These are phyloP conservation scores for Tipula confusa DNA, from an alignment of 2,888 invertebrate genomes.

Conservation along the genomic window DNA sequence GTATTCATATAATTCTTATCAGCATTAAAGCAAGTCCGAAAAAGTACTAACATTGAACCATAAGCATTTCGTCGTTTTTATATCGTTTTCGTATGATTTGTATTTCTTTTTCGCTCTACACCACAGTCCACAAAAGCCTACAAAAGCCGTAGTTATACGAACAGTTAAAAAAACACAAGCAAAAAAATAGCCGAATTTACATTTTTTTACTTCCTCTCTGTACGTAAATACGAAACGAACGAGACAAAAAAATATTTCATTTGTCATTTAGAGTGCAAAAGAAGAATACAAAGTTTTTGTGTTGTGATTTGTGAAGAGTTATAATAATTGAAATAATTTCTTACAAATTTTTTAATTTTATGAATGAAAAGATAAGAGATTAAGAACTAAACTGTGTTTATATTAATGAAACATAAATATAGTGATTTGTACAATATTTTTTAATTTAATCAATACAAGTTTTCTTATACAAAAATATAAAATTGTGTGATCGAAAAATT, in stretches of 20 bases:
- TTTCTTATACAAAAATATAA: neutral
- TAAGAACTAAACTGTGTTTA: neutral
- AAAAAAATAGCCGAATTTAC: neutral
- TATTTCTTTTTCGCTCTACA: neutral
- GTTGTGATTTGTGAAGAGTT: neutral
- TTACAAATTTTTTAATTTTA: neutral
- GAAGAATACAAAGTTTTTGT: neutral
- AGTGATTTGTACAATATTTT: neutral
- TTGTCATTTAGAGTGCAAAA: neutral
- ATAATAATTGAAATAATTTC: neutral
- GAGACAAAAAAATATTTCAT: conserved; percentile 14
- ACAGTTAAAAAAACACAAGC: neutral
- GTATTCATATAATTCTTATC: neutral
- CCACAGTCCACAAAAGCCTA: too few relatives aligned
- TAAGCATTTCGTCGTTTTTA: neutral
- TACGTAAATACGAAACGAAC: neutral
- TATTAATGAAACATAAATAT: neutral
- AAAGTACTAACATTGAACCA: neutral
- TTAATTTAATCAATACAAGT: neutral
- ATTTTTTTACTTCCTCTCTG: neutral
- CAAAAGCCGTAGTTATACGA: neutral
- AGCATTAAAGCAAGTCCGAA: neutral
- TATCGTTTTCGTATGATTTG: neutral
- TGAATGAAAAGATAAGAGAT: conserved; percentile 6
- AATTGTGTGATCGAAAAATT: neutral